A percentile compares a stretch with the other conserved stretches of the same genome.
Conservation (phyloP, 2,888 invertebrate species). For the Elysia crispata region DNA sequence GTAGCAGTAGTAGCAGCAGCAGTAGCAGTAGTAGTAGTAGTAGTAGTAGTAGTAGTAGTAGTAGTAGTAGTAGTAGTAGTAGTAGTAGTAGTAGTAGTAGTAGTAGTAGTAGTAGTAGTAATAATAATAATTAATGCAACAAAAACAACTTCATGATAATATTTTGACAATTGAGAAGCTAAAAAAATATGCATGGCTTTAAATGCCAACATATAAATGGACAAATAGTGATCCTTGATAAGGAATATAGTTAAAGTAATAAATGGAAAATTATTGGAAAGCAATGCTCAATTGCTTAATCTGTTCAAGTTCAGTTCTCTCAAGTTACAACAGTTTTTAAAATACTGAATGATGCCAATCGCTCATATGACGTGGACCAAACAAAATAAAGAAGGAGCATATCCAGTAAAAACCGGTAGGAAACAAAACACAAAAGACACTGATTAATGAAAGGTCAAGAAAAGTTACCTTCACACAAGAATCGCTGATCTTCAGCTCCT, state of each 20-base stretch:
- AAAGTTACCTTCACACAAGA: slow-evolving; percentile 55
- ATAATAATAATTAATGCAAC: background rate
- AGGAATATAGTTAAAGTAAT: too few species aligned
- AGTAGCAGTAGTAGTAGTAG: background rate
- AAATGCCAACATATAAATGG: too few species aligned
- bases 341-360: too few species aligned
- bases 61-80: background rate
- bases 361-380: too few species aligned
- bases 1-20: background rate
- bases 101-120: background rate
- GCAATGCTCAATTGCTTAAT: too few species aligned
- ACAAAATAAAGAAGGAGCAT: too few species aligned
- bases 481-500: slow-evolving; percentile 54
- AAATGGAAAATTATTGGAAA: too few species aligned
- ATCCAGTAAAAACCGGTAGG: too few species aligned
- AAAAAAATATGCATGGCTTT: too few species aligned
- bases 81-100: background rate
- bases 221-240: too few species aligned
- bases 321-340: too few species aligned
- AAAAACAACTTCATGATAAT: background rate
- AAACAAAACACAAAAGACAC: background rate
- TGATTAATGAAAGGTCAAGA: background rate
- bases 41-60: background rate
- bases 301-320: too few species aligned
- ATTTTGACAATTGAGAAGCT: background rate